Percentiles rank a stretch among this genome's conserved stretches.
Conservation (phyloP, 2,888 invertebrate genomes). For the Drosophila putrida region DNA sequence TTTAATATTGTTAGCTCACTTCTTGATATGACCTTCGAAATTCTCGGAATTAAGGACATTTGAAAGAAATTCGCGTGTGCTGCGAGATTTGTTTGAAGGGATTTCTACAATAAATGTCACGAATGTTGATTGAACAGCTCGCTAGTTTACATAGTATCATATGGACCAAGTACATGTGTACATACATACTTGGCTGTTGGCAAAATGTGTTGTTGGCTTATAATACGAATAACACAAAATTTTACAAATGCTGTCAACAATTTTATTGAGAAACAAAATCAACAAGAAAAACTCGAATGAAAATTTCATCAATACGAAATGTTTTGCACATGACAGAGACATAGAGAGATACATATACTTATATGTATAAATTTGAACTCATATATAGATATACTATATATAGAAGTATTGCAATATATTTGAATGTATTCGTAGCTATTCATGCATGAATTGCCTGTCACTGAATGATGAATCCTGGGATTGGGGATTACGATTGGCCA, state of each 20-base stretch:
- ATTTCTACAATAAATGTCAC: slow-evolving; percentile 56
- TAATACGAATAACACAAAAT: slow-evolving; percentile 18
- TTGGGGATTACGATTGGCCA: slow-evolving; percentile 19
- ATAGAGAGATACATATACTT: background rate
- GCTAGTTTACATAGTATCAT: slow-evolving; percentile 36
- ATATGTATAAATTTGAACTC: slow-evolving; percentile 5
- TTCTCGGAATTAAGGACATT: slow-evolving; percentile 1
- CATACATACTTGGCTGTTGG: background rate
- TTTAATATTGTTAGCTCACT: background rate
- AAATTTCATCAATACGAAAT: slow-evolving; percentile 68
- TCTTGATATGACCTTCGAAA: background rate
- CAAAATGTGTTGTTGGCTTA: slow-evolving; percentile 18
- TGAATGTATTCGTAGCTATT: slow-evolving; percentile 11
- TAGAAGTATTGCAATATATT: slow-evolving; percentile 29
- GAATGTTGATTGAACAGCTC: slow-evolving; percentile 63
- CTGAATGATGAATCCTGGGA: slow-evolving; percentile 31
- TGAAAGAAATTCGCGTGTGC: slow-evolving; percentile 31
- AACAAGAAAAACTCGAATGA: slow-evolving; percentile 12
- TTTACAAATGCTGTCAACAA: slow-evolving; percentile 41
- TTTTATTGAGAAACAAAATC: slow-evolving; percentile 17
- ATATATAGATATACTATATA: background rate
- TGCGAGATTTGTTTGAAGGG: slow-evolving; percentile 53
- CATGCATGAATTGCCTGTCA: slow-evolving; percentile 51
- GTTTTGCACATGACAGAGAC: background rate
- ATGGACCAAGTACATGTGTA: slow-evolving; percentile 10